Evolutionary conservation across 1,140 invertebrate species (phyloP), one percentile per base, ranked within the genome.

Genomic region (Latrodectus geometricus): DNA sequence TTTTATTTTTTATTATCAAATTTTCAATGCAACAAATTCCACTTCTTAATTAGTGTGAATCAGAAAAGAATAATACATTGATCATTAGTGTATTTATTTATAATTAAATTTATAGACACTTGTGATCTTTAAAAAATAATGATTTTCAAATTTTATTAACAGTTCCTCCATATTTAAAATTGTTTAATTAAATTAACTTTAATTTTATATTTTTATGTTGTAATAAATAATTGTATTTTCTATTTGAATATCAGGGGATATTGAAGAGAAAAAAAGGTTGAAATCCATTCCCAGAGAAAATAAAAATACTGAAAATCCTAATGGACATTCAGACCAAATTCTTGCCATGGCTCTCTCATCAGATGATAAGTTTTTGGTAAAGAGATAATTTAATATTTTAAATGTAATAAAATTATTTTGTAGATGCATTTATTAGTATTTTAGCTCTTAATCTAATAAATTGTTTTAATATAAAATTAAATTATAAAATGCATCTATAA

Each of bases 341-440:
- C 92, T 94, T 49, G 92, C 93, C 70, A 89, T 99, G 78, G 95
- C 97, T 12, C 91, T 98, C 69, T 96, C 97, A 20, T 93, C 94
- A 61, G 97, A 98, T 92, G 93, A 92, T 84, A 96, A 96, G 92
- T 98, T 94, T 92, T 92, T 99, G 91, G 95, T 88, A 75, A 88
- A 20, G 21, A 14, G 4, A 1, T 21, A 9, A 9, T 69, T 69
- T 3, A n/a, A 8, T 79, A 49, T 66, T 61, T 88, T 66, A 78
- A 72, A 56, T 20, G 23, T 74, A 4, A 17, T 35, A 49, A 15
- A 35, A 35, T 35, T 35, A 35, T 35, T 35, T 35, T 35, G 1
- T 35, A 5, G 35, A 35, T 35, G 5, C 35, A 35, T 35, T 35
- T 35, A 35, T 1, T 1, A 35, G 5, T 35, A 5, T 35, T 35